phyloP scores from a whole-genome alignment of 2,797 vertebrate species.

The Pyrocephalus nanus region DNA sequence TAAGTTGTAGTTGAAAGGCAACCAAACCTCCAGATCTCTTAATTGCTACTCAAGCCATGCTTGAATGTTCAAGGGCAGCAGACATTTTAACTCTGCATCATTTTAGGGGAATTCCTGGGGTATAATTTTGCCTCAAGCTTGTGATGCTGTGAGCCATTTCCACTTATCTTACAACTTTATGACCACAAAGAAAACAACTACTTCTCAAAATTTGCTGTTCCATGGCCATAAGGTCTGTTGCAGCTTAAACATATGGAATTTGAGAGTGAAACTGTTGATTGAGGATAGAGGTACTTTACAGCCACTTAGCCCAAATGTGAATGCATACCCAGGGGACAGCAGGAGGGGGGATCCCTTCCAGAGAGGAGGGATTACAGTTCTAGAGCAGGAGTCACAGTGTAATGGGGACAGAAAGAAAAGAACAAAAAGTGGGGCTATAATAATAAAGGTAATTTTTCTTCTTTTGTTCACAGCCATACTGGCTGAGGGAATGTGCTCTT shows the following conservation, averaged over 20 bases:
- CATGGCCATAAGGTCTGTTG: background rate
- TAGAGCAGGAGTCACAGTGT: background rate
- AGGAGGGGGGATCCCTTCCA: background rate
- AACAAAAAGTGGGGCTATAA: background rate
- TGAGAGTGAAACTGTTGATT: background rate
- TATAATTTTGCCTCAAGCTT: background rate
- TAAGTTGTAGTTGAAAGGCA: background rate
- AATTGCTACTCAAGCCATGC: background rate
- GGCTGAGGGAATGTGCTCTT: background rate
- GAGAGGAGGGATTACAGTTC: background rate
- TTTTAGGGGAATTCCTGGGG: background rate
- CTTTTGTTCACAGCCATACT: background rate
- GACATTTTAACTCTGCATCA: background rate
- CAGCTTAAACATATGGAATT: background rate
- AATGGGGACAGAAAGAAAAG: background rate
- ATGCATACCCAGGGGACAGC: fast-evolving
- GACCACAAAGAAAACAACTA: background rate
- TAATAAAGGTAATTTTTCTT: background rate
- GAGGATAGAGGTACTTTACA: background rate
- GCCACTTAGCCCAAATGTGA: background rate
- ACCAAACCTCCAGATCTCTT: background rate
- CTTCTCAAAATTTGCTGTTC: background rate
- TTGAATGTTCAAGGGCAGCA: background rate
- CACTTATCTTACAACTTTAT: no score
- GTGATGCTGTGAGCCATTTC: background rate